Evolutionary conservation across 2,113 vertebrate genomes (phyloP).

Genomic region (Cichladusa arquata): DNA sequence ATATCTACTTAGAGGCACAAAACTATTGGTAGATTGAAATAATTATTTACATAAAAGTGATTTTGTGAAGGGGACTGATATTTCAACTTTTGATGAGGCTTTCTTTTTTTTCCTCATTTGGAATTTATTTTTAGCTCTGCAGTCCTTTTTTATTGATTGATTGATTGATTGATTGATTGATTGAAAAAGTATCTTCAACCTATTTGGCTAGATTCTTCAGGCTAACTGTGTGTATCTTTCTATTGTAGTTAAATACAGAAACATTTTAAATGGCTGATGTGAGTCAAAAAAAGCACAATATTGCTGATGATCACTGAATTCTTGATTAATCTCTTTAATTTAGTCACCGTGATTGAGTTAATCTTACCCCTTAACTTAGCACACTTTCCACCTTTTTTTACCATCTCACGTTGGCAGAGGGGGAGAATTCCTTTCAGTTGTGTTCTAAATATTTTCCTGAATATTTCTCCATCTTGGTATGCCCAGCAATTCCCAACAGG

Average conservation of each 20-base stretch:
- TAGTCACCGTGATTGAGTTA: neutral
- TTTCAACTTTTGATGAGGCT: neutral
- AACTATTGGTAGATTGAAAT: neutral
- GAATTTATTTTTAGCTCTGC: neutral
- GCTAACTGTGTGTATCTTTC: neutral
- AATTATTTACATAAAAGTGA: neutral
- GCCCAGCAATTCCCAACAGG: neutral
- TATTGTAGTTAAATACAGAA: neutral
- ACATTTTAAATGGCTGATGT: neutral
- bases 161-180: neutral
- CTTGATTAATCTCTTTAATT: neutral
- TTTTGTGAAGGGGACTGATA: neutral
- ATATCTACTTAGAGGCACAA: neutral
- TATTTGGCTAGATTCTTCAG: neutral
- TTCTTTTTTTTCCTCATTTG: neutral
- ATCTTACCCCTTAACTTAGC: neutral
- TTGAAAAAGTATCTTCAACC: neutral
- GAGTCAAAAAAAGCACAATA: neutral
- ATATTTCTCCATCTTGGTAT: neutral
- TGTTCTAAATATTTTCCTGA: neutral
- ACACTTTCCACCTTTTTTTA: neutral
- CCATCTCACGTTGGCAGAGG: neutral
- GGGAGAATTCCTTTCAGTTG: neutral
- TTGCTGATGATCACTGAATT: neutral
- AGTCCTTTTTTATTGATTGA: too few species aligned